A percentile compares a stretch with the other conserved stretches of the same genome.
Evolutionary conservation across 1,140 invertebrate genomes (phyloP).

Genomic region (Trypoxylus dichotomus): DNA sequence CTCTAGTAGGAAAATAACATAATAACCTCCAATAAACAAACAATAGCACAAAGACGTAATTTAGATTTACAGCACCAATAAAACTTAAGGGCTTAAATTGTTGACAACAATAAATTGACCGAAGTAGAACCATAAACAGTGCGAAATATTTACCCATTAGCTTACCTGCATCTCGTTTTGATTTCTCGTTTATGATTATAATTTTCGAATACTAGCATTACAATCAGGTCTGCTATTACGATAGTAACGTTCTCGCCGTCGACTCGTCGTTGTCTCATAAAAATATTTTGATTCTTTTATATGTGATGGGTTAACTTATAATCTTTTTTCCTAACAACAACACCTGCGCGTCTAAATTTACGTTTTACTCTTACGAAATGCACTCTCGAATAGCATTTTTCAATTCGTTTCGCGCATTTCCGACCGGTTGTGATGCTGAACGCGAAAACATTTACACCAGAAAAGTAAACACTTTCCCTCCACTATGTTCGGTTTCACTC

Average conservation of each 20-base stretch:
- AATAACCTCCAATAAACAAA: constrained; percentile 23
- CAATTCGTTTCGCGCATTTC: constrained; percentile 1
- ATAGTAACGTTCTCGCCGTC: neutral
- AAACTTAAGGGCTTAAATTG: constrained; percentile 28
- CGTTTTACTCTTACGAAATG: constrained; percentile 45
- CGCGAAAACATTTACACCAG: constrained; percentile 33
- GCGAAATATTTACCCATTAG: neutral
- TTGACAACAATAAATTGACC: neutral
- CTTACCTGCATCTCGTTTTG: constrained; percentile 54
- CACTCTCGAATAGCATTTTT: constrained; percentile 39
- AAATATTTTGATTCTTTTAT: constrained; percentile 41
- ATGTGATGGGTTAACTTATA: constrained; percentile 42
- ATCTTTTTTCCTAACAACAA: constrained; percentile 39
- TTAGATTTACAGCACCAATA: constrained; percentile 27
- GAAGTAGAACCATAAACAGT: constrained; percentile 10
- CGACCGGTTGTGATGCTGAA: neutral
- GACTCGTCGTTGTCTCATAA: constrained; percentile 1
- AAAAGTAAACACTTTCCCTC: constrained; percentile 42
- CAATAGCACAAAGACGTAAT: constrained; percentile 31
- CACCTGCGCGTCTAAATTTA: constrained; percentile 49
- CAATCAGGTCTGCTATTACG: constrained; percentile 42
- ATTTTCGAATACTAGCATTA: constrained; percentile 51
- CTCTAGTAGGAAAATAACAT: constrained; percentile 14
- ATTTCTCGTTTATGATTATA: constrained; percentile 42
- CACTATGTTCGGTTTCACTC: constrained; percentile 40